Evolutionary conservation across 2,113 vertebrate species (phyloP).

Genomic region (Zosterops hypoxanthus): DNA sequence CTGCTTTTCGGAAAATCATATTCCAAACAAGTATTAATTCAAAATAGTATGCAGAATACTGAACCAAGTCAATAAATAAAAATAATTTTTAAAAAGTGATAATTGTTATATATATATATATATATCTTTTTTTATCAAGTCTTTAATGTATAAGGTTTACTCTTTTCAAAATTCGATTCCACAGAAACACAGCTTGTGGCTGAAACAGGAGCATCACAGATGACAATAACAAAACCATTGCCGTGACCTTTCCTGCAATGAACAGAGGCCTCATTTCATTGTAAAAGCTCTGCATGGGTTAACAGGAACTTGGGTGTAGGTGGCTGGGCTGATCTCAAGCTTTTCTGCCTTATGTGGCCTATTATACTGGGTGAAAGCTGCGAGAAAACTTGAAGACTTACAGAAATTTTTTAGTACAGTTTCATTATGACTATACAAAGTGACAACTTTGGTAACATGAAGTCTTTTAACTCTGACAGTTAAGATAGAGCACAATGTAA

Average conservation of each 20-base stretch:
- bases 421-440: not conserved
- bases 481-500: constrained; percentile 53
- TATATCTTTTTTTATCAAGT: not conserved
- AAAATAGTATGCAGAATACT: not conserved
- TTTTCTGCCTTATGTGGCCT: not conserved
- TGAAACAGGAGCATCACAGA: not conserved
- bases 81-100: not conserved
- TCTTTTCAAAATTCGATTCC: not conserved
- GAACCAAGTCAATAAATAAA: not conserved
- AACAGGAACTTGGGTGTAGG: not conserved
- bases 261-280: not conserved
- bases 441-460: constrained; percentile 18
- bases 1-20: not conserved
- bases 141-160: not conserved
- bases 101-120: not conserved
- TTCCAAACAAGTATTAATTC: not conserved
- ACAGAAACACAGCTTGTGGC: not conserved
- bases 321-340: not conserved
- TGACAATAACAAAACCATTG: fast-evolving
- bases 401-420: not conserved
- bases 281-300: not conserved
- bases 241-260: not conserved
- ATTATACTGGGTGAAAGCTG: not conserved
- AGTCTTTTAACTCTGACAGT: constrained; percentile 23
- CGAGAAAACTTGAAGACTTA: not conserved